Conservation (phyloP, 2,888 invertebrate genomes). For the Dynastes maya region DNA sequence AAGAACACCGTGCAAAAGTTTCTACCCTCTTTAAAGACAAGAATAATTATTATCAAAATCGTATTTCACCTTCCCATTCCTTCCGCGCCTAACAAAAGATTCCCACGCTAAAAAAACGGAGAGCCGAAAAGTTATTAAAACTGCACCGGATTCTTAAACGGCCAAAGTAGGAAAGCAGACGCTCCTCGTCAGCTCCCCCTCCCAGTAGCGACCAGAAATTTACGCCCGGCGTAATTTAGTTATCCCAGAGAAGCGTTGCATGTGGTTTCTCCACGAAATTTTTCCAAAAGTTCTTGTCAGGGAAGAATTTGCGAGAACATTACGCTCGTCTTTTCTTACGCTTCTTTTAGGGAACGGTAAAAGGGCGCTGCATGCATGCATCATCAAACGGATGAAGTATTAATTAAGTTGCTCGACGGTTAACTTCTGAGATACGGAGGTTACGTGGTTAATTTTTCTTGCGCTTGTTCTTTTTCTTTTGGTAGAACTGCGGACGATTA, state of each 20-base stretch:
- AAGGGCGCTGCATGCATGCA: not conserved
- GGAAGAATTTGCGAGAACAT: constrained; percentile 2
- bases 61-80: constrained; percentile 13
- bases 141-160: constrained; percentile 44
- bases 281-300: not conserved
- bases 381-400: constrained; percentile 15
- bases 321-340: not conserved
- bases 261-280: constrained; percentile 16
- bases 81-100: no score
- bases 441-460: no score
- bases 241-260: constrained; percentile 7
- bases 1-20: not conserved
- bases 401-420: constrained; percentile 9
- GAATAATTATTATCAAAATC: constrained; percentile 38
- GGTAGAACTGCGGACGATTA: no score
- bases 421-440: no score
- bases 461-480: no score
- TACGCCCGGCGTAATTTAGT: not conserved
- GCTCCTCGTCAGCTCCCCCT: constrained; percentile 16
- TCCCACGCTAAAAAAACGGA: not conserved
- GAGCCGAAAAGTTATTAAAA: constrained; percentile 41
- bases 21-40: constrained; percentile 25
- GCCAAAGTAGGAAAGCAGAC: constrained; percentile 19
- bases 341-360: not conserved
- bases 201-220: constrained; percentile 27